Conservation (phyloP, 2,888 invertebrate species). For the Sarcophaga rosellei region DNA sequence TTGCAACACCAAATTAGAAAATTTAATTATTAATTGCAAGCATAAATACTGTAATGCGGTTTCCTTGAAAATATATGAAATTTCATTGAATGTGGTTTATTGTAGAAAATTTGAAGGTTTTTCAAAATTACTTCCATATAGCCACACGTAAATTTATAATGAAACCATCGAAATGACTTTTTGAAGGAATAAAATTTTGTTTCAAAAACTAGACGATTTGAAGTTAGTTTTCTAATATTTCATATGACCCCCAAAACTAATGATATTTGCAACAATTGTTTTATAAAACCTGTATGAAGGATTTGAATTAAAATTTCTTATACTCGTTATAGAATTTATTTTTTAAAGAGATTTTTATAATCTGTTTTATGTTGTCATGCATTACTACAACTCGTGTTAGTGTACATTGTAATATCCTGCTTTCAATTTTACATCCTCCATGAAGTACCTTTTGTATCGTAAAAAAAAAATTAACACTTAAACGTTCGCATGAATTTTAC, state of each 20-base stretch:
- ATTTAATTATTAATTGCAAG: constrained; percentile 22
- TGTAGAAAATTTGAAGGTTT: neutral
- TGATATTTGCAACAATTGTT: too few relatives aligned
- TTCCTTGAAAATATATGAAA: constrained; percentile 26
- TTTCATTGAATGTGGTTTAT: constrained; percentile 18
- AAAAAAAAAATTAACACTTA: constrained; percentile 12
- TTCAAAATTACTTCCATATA: neutral
- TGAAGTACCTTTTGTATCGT: neutral
- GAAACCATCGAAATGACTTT: neutral
- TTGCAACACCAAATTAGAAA: too few relatives aligned
- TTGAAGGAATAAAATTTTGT: too few relatives aligned
- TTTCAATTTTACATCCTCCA: neutral
- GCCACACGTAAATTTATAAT: neutral
- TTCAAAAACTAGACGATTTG: too few relatives aligned
- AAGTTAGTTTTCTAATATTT: too few relatives aligned
- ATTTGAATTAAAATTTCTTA: too few relatives aligned
- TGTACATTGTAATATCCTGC: neutral
- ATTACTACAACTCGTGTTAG: neutral
- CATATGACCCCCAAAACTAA: too few relatives aligned
- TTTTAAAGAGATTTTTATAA: neutral
- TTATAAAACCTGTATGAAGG: too few relatives aligned
- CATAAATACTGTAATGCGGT: constrained; percentile 28
- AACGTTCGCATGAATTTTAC: neutral
- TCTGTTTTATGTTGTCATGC: neutral
- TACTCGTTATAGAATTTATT: neutral